A percentile compares a stretch with the other conserved stretches of the same genome.
Conservation (phyloP, 2,113 vertebrate genomes). For the Chaenocephalus aceratus region DNA sequence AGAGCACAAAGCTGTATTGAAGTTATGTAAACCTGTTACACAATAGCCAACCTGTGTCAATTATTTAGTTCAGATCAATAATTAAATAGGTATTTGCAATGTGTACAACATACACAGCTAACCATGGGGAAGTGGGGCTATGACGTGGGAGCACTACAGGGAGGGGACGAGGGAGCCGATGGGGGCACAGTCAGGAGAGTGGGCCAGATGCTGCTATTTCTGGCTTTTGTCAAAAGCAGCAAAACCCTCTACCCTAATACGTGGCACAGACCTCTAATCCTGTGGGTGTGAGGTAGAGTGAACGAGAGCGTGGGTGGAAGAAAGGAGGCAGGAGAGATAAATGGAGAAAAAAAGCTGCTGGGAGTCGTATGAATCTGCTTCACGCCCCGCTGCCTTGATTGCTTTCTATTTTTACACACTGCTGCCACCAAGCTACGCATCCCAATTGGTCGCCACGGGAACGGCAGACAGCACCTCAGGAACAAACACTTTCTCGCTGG, state of each 20-base stretch:
- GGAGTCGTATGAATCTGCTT: constrained; percentile 84
- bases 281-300: constrained; percentile 79
- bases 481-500: constrained; percentile 74
- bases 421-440: constrained; percentile 81
- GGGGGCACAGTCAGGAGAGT: constrained; percentile 66
- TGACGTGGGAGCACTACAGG: constrained; percentile 56
- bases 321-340: constrained; percentile 76
- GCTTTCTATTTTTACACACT: constrained; percentile 88
- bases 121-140: constrained; percentile 42
- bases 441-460: constrained; percentile 85
- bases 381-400: constrained; percentile 84
- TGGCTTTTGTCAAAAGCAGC: constrained; percentile 74
- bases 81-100: constrained; percentile 55
- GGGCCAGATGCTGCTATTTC: constrained; percentile 81
- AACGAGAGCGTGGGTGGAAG: constrained; percentile 74
- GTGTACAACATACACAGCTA: constrained; percentile 51
- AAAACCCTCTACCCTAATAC: constrained; percentile 77
- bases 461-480: constrained; percentile 76
- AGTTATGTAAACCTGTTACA: constrained; percentile 77
- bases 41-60: constrained; percentile 69
- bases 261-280: constrained; percentile 78
- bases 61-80: constrained; percentile 75
- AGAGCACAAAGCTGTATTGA: constrained; percentile 49
- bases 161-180: constrained; percentile 36
- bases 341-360: constrained; percentile 82